Base-by-base conservation (phyloP, 2,797 vertebrate species). In the Macroramphosus scolopax region DNA sequence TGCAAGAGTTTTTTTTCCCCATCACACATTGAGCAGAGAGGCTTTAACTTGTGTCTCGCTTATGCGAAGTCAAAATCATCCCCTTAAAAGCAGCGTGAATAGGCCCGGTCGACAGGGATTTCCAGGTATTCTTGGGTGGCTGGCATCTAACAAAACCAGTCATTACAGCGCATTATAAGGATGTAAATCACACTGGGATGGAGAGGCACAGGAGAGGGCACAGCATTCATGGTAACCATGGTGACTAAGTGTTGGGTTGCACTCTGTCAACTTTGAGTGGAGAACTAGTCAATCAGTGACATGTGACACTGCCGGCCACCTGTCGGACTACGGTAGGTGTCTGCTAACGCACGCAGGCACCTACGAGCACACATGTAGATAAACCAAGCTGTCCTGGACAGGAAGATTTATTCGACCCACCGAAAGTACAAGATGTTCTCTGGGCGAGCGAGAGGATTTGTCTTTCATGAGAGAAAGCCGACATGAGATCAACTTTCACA, bases 221-320 rank as follows among this genome's bases (percentile, higher is more conserved):
- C 13, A 14, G 64, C 54, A 67, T 70, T 82, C 52, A 65, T 39
- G 46, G 61, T 35, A 70, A 60, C 78, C 62, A 75, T 71, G 47
- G 74, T 25, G 68, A 82, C 65, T 50, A 63, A 71, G 72, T 65
- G 70, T 72, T 57, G 35, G 59, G 69, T 74, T 78, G 64, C 68
- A 77, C 76, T 65, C 52, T 59, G 42, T 78, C 73, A 81, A 76
- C 80, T 86, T 61, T 71, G 31, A 67, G 66, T 37, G 46, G 52
- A 56, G 69, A 73, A 48, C 37, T 72, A 77, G 80, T 85, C 80
- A 80, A 80, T 87, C 71, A 66, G 69, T 85, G 82, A 81, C 76
- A 85, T 77, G 65, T 57, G 77, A 87, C 70, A 86, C 84, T 67
- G 56, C 51, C 17, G 1, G 71, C 81, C 83, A 87, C 78, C 85